These are phyloP conservation scores for Drosophila sp. DNA, from an alignment of 1,140 invertebrate genomes.

Conservation along the genomic window DNA sequence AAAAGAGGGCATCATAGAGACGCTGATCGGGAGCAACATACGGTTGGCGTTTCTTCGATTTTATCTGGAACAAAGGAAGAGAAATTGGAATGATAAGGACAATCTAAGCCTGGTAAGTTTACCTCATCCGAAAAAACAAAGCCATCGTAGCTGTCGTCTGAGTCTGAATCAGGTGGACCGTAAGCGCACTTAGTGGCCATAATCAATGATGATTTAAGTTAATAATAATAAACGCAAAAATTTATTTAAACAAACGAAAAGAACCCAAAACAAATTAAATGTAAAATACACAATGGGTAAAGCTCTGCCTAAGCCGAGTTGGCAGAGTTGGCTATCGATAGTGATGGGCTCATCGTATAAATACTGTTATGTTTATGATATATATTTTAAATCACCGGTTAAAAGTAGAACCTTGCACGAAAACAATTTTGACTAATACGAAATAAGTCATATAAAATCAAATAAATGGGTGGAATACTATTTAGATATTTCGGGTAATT, in stretches of 20 bases:
- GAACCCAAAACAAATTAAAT: slow-evolving; percentile 29
- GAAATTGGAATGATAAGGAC: not conserved
- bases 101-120: not conserved
- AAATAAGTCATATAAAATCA: too few relatives aligned
- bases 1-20: slow-evolving; percentile 40
- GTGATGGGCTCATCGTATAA: not conserved
- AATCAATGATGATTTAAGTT: not conserved
- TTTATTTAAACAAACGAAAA: slow-evolving; percentile 23
- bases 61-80: slow-evolving; percentile 15
- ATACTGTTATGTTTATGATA: too few relatives aligned
- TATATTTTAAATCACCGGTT: too few relatives aligned
- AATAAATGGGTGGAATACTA: too few relatives aligned
- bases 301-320: not conserved
- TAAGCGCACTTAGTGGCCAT: slow-evolving; percentile 37
- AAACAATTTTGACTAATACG: too few relatives aligned
- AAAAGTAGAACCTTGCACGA: too few relatives aligned
- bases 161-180: slow-evolving; percentile 67
- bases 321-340: not conserved
- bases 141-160: slow-evolving; percentile 75
- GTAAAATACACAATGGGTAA: slow-evolving; percentile 21
- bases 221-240: slow-evolving; percentile 9
- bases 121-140: slow-evolving; percentile 68
- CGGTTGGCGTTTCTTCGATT: slow-evolving; percentile 20
- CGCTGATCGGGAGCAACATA: slow-evolving; percentile 40
- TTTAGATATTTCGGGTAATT: too few relatives aligned